phyloP scores from a whole-genome alignment of 2,113 vertebrate genomes.

The Thymallus thymallus region DNA sequence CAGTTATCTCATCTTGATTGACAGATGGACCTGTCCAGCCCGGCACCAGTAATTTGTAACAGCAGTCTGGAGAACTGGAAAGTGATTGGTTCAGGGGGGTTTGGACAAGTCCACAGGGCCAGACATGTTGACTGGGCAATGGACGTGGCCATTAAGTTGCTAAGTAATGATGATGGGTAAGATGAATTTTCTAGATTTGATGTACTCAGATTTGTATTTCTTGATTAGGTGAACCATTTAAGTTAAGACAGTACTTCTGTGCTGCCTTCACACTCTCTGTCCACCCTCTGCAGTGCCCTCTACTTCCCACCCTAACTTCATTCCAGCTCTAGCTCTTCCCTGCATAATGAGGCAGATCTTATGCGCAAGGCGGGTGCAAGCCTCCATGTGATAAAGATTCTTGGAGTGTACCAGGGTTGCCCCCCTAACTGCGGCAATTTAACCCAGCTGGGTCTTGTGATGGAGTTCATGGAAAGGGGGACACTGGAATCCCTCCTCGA shows the following conservation, averaged over 20 bases:
- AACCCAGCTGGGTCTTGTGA: slow-evolving; percentile 66
- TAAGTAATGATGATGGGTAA: background rate
- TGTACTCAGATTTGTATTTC: too few relatives aligned
- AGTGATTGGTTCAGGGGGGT: background rate
- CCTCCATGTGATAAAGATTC: slow-evolving; percentile 53
- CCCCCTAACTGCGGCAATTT: fast-evolving
- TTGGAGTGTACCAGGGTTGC: slow-evolving; percentile 45
- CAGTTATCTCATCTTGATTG: too few relatives aligned
- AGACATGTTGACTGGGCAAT: background rate
- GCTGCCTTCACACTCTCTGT: too few relatives aligned
- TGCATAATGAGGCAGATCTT: too few relatives aligned
- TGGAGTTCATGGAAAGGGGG: slow-evolving; percentile 71
- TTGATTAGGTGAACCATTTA: too few relatives aligned
- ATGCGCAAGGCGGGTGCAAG: slow-evolving; percentile 3
- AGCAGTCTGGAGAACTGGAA: background rate
- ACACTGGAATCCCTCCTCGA: slow-evolving; percentile 70
- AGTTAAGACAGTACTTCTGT: too few relatives aligned
- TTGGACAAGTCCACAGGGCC: background rate
- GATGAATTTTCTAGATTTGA: too few relatives aligned
- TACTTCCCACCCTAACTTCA: too few relatives aligned
- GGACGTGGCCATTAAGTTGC: background rate
- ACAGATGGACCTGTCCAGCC: too few relatives aligned
- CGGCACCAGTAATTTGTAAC: too few relatives aligned
- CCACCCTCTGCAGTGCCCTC: too few relatives aligned
- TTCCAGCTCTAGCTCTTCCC: too few relatives aligned